phyloP scores from a whole-genome alignment of 2,113 vertebrate species.

The Meles meles region DNA sequence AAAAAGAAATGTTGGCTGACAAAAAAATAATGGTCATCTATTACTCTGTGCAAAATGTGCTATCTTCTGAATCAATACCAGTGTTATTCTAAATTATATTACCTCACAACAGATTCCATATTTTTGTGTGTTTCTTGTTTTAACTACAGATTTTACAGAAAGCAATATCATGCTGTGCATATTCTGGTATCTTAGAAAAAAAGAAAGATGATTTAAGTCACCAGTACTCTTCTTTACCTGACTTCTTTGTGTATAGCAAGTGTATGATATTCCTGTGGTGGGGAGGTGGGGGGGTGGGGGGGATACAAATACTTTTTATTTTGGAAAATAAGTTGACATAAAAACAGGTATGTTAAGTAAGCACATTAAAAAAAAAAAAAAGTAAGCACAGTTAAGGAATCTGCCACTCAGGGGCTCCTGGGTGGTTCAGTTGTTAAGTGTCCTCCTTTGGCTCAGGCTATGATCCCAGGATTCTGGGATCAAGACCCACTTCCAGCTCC shows the following conservation, averaged over 20 bases:
- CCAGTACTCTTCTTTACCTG: neutral
- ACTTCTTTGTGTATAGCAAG: neutral
- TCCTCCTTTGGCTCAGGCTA: too few relatives aligned
- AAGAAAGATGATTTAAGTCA: neutral
- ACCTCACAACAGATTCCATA: neutral
- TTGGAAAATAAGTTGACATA: constrained; percentile 24
- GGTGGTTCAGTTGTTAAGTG: too few relatives aligned
- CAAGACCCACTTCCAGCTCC: too few relatives aligned
- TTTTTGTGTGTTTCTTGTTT: neutral
- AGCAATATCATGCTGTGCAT: neutral
- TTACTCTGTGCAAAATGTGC: neutral
- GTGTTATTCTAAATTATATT: neutral
- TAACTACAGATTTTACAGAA: constrained; percentile 14
- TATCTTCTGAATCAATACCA: neutral
- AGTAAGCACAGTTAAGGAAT: neutral
- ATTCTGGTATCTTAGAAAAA: neutral
- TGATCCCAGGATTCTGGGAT: too few relatives aligned
- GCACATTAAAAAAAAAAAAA: too few relatives aligned
- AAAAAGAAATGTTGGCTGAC: neutral
- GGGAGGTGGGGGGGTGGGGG: too few relatives aligned
- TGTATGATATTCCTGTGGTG: neutral
- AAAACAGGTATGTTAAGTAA: neutral
- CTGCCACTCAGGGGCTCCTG: too few relatives aligned
- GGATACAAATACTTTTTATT: neutral
- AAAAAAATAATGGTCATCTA: neutral